Evolutionary conservation across 1,140 invertebrate genomes (phyloP), one percentile per base, ranked within the genome.

Genomic region (Pomacea maculata): DNA sequence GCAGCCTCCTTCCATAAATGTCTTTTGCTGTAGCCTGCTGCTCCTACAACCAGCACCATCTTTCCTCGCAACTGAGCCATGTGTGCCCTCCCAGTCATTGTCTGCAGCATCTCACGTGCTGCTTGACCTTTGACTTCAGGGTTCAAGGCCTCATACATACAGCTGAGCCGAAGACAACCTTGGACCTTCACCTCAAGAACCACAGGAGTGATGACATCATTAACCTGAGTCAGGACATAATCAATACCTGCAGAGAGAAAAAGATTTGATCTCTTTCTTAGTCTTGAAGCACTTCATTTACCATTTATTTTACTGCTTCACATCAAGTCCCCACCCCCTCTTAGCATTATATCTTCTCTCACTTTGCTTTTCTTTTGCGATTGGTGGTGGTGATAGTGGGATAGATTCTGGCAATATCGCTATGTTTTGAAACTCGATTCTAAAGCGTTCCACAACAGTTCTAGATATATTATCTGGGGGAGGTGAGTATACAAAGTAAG

Each of bases 121-220:
- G 67, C 21, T 21, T 70, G n/a, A 25, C 67, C 67, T 70, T 70
- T n/a, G 67, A 70, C 10, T 12, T 25, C 67, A 15, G 67, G 67
- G 2, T 25, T 34, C 67, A 34, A 25, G 11, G 67, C 29, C 67
- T 70, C 67, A 34, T 70, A 70, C n/a, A 70, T 34, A 70, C 21
- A 70, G 21, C n/a, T 34, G 11, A 25, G 67, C 11, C 29, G n/a
- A 7, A 70, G 3, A 34, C 67, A 70, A 34, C 67, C 21, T 70
- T 70, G n/a, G 1, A n/a, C 67, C 21, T 70, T 70, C 67, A 70
- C 67, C 29, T 70, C 67, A 34, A 70, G 21, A 11, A 70, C 67
- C 67, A 70, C 67, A 3, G 67, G 67, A 12, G 67, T 70, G 67
- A 70, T 70, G 67, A 70, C 21, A 21, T 70, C 67, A 70, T 70